phyloP scores from a whole-genome alignment of 2,797 vertebrate genomes.

The Steatocranus sp. region DNA sequence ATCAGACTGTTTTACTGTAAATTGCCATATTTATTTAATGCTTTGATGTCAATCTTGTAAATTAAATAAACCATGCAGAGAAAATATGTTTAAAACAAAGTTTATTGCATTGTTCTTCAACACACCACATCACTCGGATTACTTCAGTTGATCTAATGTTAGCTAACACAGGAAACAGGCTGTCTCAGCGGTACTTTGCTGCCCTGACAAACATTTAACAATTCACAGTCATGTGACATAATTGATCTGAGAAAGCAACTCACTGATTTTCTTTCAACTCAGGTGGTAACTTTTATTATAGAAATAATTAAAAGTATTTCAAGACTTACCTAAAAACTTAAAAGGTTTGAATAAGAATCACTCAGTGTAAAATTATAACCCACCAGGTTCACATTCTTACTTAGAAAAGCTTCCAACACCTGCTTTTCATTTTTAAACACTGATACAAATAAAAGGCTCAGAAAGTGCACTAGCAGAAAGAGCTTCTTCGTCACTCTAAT shows the following conservation, averaged over 20 bases:
- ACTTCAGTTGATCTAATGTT: not conserved
- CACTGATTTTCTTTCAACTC: not conserved
- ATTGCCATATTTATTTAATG: slow-evolving; percentile 23
- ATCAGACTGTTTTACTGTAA: not conserved
- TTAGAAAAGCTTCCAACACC: not conserved
- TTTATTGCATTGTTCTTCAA: slow-evolving; percentile 43
- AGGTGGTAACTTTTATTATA: not conserved
- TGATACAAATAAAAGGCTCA: not conserved
- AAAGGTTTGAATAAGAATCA: not conserved
- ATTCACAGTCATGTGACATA: not conserved
- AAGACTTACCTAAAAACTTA: not conserved
- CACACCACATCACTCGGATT: not conserved
- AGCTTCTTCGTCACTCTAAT: not conserved
- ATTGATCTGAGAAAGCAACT: not conserved
- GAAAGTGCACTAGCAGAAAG: slow-evolving; percentile 1
- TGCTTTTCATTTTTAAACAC: not conserved
- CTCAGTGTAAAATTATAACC: not conserved
- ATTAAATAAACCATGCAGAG: not conserved
- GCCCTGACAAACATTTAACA: not conserved
- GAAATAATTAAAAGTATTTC: not conserved
- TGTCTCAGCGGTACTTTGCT: not conserved
- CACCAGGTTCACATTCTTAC: not conserved
- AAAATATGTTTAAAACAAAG: not conserved
- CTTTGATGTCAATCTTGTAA: not conserved
- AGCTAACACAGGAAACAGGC: not conserved